Evolutionary conservation across 2,888 invertebrate species (phyloP), one percentile per base, ranked within the genome.

Genomic region (Leptothorax acervorum): DNA sequence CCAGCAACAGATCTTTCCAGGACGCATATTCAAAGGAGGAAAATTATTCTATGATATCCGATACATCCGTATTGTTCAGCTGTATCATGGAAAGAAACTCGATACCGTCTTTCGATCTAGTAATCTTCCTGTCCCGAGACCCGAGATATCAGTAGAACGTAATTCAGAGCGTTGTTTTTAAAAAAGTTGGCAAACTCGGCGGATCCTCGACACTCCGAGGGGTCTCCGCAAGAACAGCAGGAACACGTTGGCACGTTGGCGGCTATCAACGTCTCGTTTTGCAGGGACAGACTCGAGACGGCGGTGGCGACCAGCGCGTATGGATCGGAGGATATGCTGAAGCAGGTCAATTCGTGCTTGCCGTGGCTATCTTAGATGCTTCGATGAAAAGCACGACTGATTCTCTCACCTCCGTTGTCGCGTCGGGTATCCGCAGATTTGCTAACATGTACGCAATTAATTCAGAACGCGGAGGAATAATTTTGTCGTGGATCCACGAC

Each of bases 401-500:
- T 76, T 84, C 83, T 35, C 85, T 74, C 0, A 68, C 51, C 31
- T 81, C 60, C 9, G 66, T n/a, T 15, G 75, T 65, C 8, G 51
- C 79, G 18, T 55, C 65, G 0, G 63, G 31, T 53, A 85, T 53
- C 65, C 48, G 66, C 23, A 85, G n/a, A 31, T 85, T 85, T 45
- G 55, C 51, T 45, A 85, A 45, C n/a, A 85, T 60, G 18, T 73
- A 60, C 11, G 65, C 85, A 35, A 85, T 73, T 11, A 85, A 0
- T 23, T 60, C n/a, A 6, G 74, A 71, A 74, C 73, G 76, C 15
- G 31, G 53, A 42, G 23, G 9, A 4, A 85, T 42, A 12, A 42
- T 55, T 9, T 75, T 48, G 2, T 66, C 12, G 5, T 57, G 23
- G 4, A 75, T 75, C 11, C 63, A 55, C 12, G 55, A 39, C 23